Conservation (phyloP, 2,797 vertebrate species). For the Staurois parvus region DNA sequence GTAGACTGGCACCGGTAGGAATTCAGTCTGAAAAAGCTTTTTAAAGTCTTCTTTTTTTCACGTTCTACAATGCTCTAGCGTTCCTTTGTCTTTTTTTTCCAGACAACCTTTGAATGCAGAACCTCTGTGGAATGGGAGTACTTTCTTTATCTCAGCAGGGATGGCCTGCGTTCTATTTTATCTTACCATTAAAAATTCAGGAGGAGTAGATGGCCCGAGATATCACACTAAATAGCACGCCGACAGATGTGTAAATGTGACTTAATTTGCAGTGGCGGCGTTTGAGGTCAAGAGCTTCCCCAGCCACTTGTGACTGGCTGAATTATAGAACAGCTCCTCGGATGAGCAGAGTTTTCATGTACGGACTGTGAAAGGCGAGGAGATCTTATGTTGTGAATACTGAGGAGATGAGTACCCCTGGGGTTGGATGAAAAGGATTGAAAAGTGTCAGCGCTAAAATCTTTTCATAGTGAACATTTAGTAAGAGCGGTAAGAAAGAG, state of each 20-base stretch:
- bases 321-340: conserved; percentile 27
- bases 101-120: background rate
- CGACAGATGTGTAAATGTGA: conserved; percentile 58
- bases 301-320: conserved; percentile 60
- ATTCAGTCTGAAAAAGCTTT: background rate
- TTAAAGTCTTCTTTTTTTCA: background rate
- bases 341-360: background rate
- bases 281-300: conserved; percentile 17
- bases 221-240: background rate
- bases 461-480: background rate
- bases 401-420: conserved; percentile 49
- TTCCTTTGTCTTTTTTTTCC: background rate
- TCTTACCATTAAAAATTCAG: background rate
- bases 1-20: too few species aligned
- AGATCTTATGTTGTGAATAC: conserved; percentile 9
- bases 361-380: background rate
- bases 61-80: background rate
- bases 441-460: conserved; percentile 24
- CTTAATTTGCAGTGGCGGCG: background rate
- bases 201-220: background rate
- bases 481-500: too few species aligned
- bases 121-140: background rate
- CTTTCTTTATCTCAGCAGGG: background rate
- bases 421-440: conserved; percentile 14
- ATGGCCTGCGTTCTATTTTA: background rate